Base-by-base conservation (phyloP, 2,888 invertebrate genomes). In the Agonopterix subpropinquella region DNA sequence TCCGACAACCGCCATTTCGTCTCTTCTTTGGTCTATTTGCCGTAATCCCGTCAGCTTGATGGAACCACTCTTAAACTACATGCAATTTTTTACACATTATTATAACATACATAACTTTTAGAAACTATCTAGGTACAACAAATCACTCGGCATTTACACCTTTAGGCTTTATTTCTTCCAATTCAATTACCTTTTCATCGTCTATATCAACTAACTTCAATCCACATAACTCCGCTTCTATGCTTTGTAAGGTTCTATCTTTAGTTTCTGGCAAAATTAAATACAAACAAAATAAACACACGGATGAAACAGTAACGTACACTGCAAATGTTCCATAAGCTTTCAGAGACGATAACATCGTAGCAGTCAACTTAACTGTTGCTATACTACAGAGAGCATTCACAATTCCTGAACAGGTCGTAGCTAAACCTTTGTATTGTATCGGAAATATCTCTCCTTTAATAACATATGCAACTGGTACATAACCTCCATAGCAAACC, bases 201-300 rank as follows among this genome's bases (percentile, higher is more conserved):
- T 42, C 8, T 8, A 11, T 11, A 11, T 42, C 13, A 11, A 11
- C 36, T 28, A 48, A 8, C 3, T 47, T 48, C 11, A 53, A 13
- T 36, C 41, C 28, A 9, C 44, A 39, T 10, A 43, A 47, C 36
- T 50, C 36, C 15, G 28, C 11, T 43, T 47, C 48, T 37, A 59
- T 59, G 44, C 57, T 51, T 8, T 59, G 48, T 28, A 48, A 35
- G 7, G 48, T 48, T 28, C 41, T 41, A n/a, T 48, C 48, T 35
- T 48, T 48, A 8, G 48, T 44, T 36, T 48, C 48, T 4, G 48
- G 48, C 18, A 39, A 9, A 35, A 48, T 11, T 4, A 44, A 48
- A 39, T 28, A 44, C 10, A 44, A 41, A 8, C 13, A 7, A 8
- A 44, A 4, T 4, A 48, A 41, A 11, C 15, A 8, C 8, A 4